Evolutionary conservation across 2,888 invertebrate genomes (phyloP), one percentile per base, ranked within the genome.

Genomic region (Xylota sylvarum): DNA sequence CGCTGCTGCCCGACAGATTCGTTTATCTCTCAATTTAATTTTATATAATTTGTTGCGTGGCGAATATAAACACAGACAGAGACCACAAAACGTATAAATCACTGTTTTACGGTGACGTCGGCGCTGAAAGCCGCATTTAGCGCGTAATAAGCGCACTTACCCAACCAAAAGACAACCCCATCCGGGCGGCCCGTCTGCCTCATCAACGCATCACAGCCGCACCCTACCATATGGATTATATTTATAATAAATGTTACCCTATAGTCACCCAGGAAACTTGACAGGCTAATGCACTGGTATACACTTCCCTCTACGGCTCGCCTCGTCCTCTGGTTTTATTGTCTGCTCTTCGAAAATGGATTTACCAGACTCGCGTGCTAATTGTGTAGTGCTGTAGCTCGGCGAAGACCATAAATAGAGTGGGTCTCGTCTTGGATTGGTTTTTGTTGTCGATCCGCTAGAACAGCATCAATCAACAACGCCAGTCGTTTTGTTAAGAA

Each of bases 41-140:
- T 74, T 62, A 62, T 79, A 64, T 84, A 79, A 84, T 84, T 84
- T 79, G 73, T 70, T 79, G 79, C 79, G 84, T 79, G 74, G 84
- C 84, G 12, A 79, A 79, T 69, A 79, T 84, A 84, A 84, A 84
- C 69, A 74, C 84, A 79, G 74, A 84, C 69, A 74, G 79, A 79
- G 74, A 84, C 84, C 60, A 43, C 69, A 40, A 69, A 40, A 58
- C 50, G 55, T 79, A 84, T 84, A 84, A 84, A 84, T 84, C 79
- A 84, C 74, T 40, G 52, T 79, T 74, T 79, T 79, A 84, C 48
- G 73, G 84, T 79, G 83, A 83, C 74, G 84, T 84, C 62, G 73
- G 48, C 55, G 79, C 74, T 84, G 84, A 84, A 79, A 84, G 84
- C 84, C 79, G 69, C 62, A 84, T 84, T 84, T 84, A 84, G 84